phyloP scores from a whole-genome alignment of 2,888 invertebrate species.

The Drosophila heteroneura region DNA sequence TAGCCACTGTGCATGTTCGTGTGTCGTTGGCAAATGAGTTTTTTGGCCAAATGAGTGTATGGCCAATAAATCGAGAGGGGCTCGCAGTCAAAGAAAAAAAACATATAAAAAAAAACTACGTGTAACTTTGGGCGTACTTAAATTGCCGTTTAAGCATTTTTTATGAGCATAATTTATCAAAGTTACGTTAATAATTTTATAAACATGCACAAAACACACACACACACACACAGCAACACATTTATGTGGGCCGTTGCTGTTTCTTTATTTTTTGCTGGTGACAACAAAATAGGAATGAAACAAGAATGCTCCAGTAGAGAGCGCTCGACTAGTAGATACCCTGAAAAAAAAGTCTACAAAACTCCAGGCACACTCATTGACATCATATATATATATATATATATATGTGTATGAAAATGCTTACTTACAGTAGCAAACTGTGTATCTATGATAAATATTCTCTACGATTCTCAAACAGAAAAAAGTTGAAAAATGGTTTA shows the following conservation, averaged over 20 bases:
- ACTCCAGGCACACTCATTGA: background rate
- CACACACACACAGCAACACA: conserved; percentile 12
- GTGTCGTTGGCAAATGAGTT: conserved; percentile 59
- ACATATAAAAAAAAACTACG: conserved; percentile 31
- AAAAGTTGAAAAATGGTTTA: too few species aligned
- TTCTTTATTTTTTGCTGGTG: conserved; percentile 38
- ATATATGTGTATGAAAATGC: too few species aligned
- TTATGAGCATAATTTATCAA: conserved; percentile 79
- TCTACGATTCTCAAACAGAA: too few species aligned
- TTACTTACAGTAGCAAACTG: too few species aligned
- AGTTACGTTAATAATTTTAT: conserved; percentile 76
- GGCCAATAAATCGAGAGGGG: conserved; percentile 65
- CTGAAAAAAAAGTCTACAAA: background rate
- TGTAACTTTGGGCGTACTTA: conserved; percentile 75
- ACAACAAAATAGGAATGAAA: conserved; percentile 39
- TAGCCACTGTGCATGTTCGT: conserved; percentile 67
- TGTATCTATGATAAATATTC: too few species aligned
- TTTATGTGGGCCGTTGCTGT: conserved; percentile 50
- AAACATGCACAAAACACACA: conserved; percentile 41
- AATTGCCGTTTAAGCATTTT: conserved; percentile 77
- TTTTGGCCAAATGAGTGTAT: conserved; percentile 68
- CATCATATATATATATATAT: too few species aligned
- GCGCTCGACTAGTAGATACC: background rate
- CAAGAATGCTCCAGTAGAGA: too few species aligned
- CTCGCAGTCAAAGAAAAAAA: background rate